These are phyloP conservation scores for Ciconia maguari DNA, from an alignment of 2,113 vertebrate species.

Conservation along the genomic window DNA sequence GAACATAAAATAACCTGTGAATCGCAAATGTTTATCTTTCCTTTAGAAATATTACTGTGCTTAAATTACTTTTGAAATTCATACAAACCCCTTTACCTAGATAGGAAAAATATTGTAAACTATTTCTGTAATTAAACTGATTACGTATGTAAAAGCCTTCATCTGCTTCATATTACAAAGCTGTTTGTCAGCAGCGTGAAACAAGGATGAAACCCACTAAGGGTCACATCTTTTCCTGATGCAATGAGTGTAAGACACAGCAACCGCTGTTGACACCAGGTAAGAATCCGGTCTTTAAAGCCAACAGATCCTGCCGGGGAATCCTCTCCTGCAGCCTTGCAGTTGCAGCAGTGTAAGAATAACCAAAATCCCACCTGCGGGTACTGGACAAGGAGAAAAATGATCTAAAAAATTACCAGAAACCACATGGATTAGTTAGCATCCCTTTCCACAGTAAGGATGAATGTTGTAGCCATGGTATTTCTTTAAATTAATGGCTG, in stretches of 20 bases:
- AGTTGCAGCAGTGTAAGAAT: background rate
- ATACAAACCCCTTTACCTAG: background rate
- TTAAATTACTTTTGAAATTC: background rate
- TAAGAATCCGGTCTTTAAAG: background rate
- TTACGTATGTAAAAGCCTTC: background rate
- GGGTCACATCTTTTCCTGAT: background rate
- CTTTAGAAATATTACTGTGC: background rate
- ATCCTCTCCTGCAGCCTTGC: background rate
- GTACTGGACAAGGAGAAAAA: background rate
- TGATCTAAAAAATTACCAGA: background rate
- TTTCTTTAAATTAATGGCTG: slow-evolving; percentile 9
- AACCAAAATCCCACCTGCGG: background rate
- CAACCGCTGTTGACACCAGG: background rate
- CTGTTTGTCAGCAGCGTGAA: background rate
- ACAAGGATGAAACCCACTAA: background rate
- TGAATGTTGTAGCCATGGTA: accelerated
- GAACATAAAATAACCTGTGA: background rate
- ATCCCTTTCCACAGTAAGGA: background rate
- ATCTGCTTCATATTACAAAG: background rate
- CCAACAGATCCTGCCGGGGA: accelerated
- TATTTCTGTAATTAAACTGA: slow-evolving; percentile 11
- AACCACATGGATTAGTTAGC: background rate
- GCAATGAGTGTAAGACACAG: background rate
- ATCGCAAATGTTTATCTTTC: slow-evolving; percentile 18
- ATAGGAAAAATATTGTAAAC: background rate